Evolutionary conservation across 2,113 vertebrate genomes (phyloP), one percentile per base, ranked within the genome.

Genomic region (Myxocyprinus asiaticus): DNA sequence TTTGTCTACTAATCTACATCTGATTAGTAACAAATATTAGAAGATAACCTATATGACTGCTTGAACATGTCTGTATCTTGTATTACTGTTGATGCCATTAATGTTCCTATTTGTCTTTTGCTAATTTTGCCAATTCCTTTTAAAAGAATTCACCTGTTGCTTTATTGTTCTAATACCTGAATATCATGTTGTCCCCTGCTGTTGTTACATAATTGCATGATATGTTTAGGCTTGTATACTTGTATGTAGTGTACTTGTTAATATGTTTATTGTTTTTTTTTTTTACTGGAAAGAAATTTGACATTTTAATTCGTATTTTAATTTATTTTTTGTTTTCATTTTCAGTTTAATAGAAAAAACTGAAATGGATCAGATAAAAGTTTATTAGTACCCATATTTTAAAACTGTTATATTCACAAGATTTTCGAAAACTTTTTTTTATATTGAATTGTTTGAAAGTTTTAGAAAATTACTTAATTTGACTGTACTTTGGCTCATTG

Each of bases 1-100:
- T 42, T 11, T 4, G 42, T 1, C 6, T 74, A 17, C 56, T 74
- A 22, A 61, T 63, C 45, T 74, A 74, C 48, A 63, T 74, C 44
- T 63, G 71, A 59, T 17, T 47, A 72, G 9, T 59, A 7, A 58
- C 51, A 59, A 59, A 58, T 44, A 44, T 11, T 45, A 59, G 55
- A 58, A 58, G 59, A 5, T 3, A 17, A 17, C 65, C 14, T 12
- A 22, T 33, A 56, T 1, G 33, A 70, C 42, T 14, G 33, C 9
- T 58, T 44, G 10, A 3, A 72, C 44, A 22, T 51, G 45, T 50
- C 47, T 68, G 66, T 67, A 8, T 10, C 45, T 22, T 72, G 70
- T 22, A 71, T 61, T 73, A 61, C 15, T 47, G 43, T 45, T 45
- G 11, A 17, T 68, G 53, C 42, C 55, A 45, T 62, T 15, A 62